phyloP scores from a whole-genome alignment of 2,888 invertebrate species.

The Pterostichus madidus region DNA sequence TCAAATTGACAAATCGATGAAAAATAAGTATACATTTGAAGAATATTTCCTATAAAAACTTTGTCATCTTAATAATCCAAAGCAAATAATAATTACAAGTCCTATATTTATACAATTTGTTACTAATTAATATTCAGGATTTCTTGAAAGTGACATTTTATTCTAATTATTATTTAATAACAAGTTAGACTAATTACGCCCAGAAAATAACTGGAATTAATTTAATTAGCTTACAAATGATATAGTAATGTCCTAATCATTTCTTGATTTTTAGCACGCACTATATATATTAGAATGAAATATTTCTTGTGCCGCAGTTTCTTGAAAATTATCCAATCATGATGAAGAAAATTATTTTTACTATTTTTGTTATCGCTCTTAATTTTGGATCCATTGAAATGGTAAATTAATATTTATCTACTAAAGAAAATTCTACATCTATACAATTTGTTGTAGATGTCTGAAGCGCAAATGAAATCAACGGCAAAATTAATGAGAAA shows the following conservation, averaged over 20 bases:
- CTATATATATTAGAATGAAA: constrained; percentile 27
- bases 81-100: neutral
- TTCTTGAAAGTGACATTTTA: constrained; percentile 1
- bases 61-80: too few species aligned
- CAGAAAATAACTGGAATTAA: constrained; percentile 36
- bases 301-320: neutral
- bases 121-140: neutral
- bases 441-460: constrained; percentile 68
- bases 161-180: constrained; percentile 13
- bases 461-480: constrained; percentile 80
- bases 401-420: constrained; percentile 7
- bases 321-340: neutral
- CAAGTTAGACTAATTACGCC: neutral
- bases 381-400: constrained; percentile 1
- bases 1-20: too few species aligned
- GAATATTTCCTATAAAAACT: too few species aligned
- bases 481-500: constrained; percentile 82
- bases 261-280: constrained; percentile 10
- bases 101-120: neutral
- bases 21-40: neutral
- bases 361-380: constrained; percentile 13
- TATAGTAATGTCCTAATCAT: constrained; percentile 18
- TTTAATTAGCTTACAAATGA: neutral
- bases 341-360: constrained; percentile 19
- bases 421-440: neutral